Evolutionary conservation across 2,888 invertebrate species (phyloP), one percentile per base, ranked within the genome.

Genomic region (Leptinotarsa haldemani): DNA sequence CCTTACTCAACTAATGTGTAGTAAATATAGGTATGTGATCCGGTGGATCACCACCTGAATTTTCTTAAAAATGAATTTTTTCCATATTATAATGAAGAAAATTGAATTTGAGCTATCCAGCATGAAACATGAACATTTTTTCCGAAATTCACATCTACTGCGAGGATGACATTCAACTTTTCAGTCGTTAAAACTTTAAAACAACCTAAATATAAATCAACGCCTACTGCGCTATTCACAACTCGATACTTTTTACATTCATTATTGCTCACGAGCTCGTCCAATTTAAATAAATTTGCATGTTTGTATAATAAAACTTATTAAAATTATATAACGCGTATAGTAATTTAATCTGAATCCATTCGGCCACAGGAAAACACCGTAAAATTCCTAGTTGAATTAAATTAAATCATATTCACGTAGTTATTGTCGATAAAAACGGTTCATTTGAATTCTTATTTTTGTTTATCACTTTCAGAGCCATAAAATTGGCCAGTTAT

Each of bases 221-320:
- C 61, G 40, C 61, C 61, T 9, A 61, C 25, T 30, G 40, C 13
- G 3, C 15, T n/a, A 61, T 40, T 3, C n/a, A 61, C 40, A 30
- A 61, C 61, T 30, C 15, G 30, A 61, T 61, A 40, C 30, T 61
- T 61, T 30, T 40, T 40, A 61, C 61, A 40, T 30, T 61, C 61
- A 61, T 61, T 61, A 68, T 30, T 47, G 40, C 30, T 40, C 20
- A 20, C 20, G 13, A 53, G 46, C 65, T 67, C 40, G 71, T 71
- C 40, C 5, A 68, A 72, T 68, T 63, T 68, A 56, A 72, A 72
- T 72, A 72, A 52, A 72, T 72, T 72, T 68, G 50, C 71, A 71
- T 71, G 18, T 25, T 22, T 58, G 52, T 66, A 63, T 68, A 22
- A 72, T 72, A 64, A 71, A 71, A 67, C 63, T 46, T 52, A 63